Conservation (phyloP, 2,113 vertebrate genomes). For the Pristiophorus japonicus region DNA sequence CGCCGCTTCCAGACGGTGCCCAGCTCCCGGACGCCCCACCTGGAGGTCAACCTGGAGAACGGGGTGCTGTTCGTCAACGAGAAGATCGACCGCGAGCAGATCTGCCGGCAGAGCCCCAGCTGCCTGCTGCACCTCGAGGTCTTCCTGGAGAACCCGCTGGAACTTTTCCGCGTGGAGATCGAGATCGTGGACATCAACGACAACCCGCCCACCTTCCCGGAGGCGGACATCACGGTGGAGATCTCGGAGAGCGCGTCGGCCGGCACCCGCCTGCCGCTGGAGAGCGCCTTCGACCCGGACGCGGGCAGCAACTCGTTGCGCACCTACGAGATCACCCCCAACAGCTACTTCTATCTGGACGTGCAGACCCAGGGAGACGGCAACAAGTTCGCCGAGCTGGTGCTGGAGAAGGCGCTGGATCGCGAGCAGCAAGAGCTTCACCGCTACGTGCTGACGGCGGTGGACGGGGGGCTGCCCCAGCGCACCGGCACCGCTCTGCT, state of each 20-base stretch:
- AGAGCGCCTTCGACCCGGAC: slow-evolving; percentile 94
- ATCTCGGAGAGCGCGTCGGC: slow-evolving; percentile 95
- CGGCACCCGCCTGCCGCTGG: slow-evolving; percentile 88
- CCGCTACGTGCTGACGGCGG: slow-evolving; percentile 91
- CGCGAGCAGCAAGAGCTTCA: slow-evolving; percentile 90
- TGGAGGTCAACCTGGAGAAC: slow-evolving; percentile 92
- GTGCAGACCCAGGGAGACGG: slow-evolving; percentile 93
- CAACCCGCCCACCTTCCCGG: slow-evolving; percentile 87
- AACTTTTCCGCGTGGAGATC: slow-evolving; percentile 91
- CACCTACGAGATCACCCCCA: slow-evolving; percentile 91
- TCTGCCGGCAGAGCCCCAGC: slow-evolving; percentile 85
- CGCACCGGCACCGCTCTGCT: slow-evolving; percentile 90
- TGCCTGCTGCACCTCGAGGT: slow-evolving; percentile 94
- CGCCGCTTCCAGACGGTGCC: slow-evolving; percentile 89
- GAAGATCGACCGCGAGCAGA: slow-evolving; percentile 88
- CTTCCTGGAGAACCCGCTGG: slow-evolving; percentile 89
- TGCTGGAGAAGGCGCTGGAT: slow-evolving; percentile 86
- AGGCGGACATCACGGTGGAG: slow-evolving; percentile 89
- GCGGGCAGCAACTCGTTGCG: slow-evolving; percentile 92
- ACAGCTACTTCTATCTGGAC: slow-evolving; percentile 88
- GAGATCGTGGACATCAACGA: slow-evolving; percentile 97
- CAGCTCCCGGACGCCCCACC: slow-evolving; percentile 81
- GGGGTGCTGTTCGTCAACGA: slow-evolving; percentile 86
- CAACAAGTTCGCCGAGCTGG: slow-evolving; percentile 89
- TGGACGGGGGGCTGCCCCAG: slow-evolving; percentile 84